Base-by-base conservation (phyloP, 1,140 invertebrate species). In the Drosophila sucinea region DNA sequence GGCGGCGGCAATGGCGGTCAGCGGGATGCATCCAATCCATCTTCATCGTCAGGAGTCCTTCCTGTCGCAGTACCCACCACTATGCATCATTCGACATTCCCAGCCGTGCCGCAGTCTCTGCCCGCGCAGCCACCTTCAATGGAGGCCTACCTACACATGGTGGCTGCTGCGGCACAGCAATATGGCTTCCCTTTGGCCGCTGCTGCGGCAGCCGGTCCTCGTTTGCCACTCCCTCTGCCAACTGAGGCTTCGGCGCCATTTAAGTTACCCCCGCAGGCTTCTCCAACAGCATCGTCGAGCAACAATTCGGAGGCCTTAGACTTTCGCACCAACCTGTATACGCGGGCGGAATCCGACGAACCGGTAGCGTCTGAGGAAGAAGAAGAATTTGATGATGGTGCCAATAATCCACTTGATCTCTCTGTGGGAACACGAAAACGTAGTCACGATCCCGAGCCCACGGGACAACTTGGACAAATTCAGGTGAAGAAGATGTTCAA, bases 371-470 rank as follows among this genome's bases (percentile, higher is more conserved):
- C 93, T 8, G 93, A 94, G 5, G 84, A 89, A 62, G 92, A 92
- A 35, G 94, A 95, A 11, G 90, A 91, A 11, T 89, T 91, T 27
- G 90, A 91, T 4, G 90, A 91, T 41, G 79, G 73, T 1, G 81
- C 61, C 63, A 90, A 91, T 55, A 91, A 91, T 77, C 96, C 96
- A 3, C 91, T 98, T 47, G 96, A 98, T 93, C 92, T 97, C 25
- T 96, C 96, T 0, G 95, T 97, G 33, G 95, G 95, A 51, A 94
- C 96, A 74, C 96, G 97, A 78, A 93, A 96, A 70, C 94, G 94
- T 4, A 93, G 94, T 4, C 84, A 83, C 40, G 84, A 89, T 6
- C 41, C 66, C 11, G 67, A 74, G 27, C 33, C 70, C 0, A 51
- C 94, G 23, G 44, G n/a, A 27, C 44, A 51, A 93, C 51, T 91